Evolutionary conservation across 2,113 vertebrate genomes (phyloP).

Genomic region (Rattus norvegicus): GRCr8 NC_086023.1:74020001-74020500

Average conservation of each 20-base stretch:
- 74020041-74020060: not conserved
- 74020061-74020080: constrained; percentile 25
- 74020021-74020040: constrained; percentile 36
- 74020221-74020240: not conserved
- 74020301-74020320: not conserved
- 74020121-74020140: constrained; percentile 22
- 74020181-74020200: constrained; percentile 8
- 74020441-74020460: not conserved
- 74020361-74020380: not conserved
- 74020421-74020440: not conserved
- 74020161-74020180: not conserved
- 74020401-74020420: constrained; percentile 30
- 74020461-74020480: constrained; percentile 18
- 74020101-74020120: not conserved
- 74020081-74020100: constrained; percentile 4
- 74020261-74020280: not conserved
- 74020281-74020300: not conserved
- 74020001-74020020: constrained; percentile 57
- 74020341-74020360: not conserved
- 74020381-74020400: not conserved
- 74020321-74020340: constrained; percentile 2
- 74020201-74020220: not conserved
- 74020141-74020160: not conserved
- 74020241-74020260: constrained; percentile 31
- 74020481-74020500: constrained; percentile 3